These are phyloP conservation scores for Megaceryle alcyon DNA, from an alignment of 2,797 vertebrate species.

Conservation along the genomic window DNA sequence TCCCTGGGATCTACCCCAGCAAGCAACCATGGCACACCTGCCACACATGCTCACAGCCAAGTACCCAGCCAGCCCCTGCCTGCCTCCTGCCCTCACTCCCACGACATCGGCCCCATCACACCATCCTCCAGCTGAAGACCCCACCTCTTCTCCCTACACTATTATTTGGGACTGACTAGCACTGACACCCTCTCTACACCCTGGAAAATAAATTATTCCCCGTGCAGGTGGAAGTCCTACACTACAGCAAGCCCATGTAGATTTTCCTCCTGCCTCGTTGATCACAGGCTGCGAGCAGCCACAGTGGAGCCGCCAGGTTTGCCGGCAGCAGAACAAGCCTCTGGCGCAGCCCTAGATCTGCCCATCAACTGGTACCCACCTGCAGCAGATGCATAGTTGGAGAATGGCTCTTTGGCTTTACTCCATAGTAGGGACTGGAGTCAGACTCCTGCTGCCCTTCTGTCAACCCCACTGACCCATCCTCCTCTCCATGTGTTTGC, in stretches of 20 bases:
- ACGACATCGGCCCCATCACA: background rate
- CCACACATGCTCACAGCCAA: accelerated
- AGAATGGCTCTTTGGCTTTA: background rate
- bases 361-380: background rate
- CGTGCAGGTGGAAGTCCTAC: background rate
- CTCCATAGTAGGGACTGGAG: accelerated
- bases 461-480: accelerated
- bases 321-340: background rate
- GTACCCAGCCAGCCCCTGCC: background rate
- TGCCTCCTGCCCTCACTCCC: background rate
- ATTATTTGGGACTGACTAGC: background rate
- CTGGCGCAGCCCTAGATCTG: background rate
- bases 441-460: background rate
- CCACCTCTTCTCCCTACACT: background rate
- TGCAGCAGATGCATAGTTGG: accelerated
- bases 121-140: background rate
- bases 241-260: background rate
- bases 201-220: background rate
- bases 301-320: accelerated
- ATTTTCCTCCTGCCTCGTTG: background rate
- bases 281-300: background rate
- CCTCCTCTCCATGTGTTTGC: background rate
- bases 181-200: background rate
- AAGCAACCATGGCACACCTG: background rate
- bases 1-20: background rate